Percentiles rank a stretch among this genome's conserved stretches.
phyloP scores from a whole-genome alignment of 2,113 vertebrate genomes.

The Rhinogobius similis region DNA sequence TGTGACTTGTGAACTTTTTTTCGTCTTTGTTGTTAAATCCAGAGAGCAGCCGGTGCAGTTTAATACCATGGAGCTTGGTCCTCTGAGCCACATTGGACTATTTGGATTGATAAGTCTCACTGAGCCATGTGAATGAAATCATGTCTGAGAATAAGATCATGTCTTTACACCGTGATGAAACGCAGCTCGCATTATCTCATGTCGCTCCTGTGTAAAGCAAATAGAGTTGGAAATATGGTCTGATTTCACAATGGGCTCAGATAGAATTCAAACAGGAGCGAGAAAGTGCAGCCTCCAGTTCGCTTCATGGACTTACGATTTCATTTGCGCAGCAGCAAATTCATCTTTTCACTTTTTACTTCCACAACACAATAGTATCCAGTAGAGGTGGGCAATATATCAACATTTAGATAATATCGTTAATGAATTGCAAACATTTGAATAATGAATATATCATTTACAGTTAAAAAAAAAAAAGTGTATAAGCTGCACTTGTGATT shows the following conservation, averaged over 20 bases:
- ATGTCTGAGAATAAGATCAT: constrained; percentile 36
- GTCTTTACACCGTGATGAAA: constrained; percentile 29
- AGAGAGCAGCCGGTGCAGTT: constrained; percentile 21
- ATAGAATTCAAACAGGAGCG: constrained; percentile 4
- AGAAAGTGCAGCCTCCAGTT: neutral
- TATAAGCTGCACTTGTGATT: too few species aligned
- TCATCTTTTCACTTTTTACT: too few species aligned
- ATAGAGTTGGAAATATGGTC: constrained; percentile 54
- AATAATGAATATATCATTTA: too few species aligned
- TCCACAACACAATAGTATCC: too few species aligned
- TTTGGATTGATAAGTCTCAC: constrained; percentile 37
- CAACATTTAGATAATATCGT: too few species aligned
- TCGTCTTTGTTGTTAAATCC: too few species aligned
- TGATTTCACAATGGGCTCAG: constrained; percentile 32
- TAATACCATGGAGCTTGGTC: constrained; percentile 13
- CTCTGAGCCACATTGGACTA: constrained; percentile 24
- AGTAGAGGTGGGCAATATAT: too few species aligned
- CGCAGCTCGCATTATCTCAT: constrained; percentile 39
- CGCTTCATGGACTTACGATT: neutral
- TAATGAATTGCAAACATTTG: too few species aligned
- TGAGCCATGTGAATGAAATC: constrained; percentile 43
- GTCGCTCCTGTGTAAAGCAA: constrained; percentile 46
- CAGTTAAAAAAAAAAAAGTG: too few species aligned
- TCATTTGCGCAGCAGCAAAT: neutral
- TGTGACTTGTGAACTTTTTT: too few species aligned